phyloP scores from a whole-genome alignment of 2,113 vertebrate genomes.

The Mus pahari region DNA sequence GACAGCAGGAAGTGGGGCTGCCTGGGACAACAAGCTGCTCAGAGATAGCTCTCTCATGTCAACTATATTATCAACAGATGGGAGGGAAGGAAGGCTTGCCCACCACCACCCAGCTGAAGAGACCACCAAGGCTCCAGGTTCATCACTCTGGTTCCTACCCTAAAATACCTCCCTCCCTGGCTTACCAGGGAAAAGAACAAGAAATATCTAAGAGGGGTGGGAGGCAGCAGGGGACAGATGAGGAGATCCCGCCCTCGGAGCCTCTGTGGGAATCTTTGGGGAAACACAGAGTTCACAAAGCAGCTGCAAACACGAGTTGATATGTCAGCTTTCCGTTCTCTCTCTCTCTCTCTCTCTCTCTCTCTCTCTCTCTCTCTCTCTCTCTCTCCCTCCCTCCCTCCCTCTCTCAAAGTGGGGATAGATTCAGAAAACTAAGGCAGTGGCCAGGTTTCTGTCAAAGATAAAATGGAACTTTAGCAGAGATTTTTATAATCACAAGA shows the following conservation, averaged over 20 bases:
- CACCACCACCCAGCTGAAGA: background rate
- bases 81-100: background rate
- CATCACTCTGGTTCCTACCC: background rate
- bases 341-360: background rate
- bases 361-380: background rate
- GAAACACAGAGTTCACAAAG: background rate
- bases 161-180: background rate
- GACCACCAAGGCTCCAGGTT: background rate
- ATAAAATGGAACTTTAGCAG: background rate
- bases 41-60: background rate
- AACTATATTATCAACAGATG: background rate
- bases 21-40: background rate
- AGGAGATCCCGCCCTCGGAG: background rate
- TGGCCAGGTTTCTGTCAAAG: conserved; percentile 16
- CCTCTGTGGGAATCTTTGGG: background rate
- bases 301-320: background rate
- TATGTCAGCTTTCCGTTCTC: background rate
- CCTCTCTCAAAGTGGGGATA: background rate
- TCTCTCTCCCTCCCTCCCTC: no score
- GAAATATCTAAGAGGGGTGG: background rate
- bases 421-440: conserved; percentile 37
- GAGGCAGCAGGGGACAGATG: background rate
- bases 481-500: conserved; percentile 26
- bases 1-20: background rate
- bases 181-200: background rate